Evolutionary conservation across 1,140 invertebrate genomes (phyloP).

Genomic region (Zaprionus vittiger): DNA sequence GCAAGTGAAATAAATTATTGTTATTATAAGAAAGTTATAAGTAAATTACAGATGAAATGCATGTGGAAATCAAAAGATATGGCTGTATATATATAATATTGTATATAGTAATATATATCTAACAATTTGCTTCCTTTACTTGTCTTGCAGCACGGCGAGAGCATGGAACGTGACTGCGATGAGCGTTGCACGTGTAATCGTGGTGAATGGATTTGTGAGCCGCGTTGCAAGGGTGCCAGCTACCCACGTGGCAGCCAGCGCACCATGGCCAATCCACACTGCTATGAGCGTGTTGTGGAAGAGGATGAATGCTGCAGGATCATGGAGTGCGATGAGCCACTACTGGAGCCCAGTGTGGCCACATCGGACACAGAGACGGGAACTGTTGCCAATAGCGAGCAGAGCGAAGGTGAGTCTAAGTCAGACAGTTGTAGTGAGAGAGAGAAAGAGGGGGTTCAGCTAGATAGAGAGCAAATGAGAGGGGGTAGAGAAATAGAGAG

Average conservation of each 20-base stretch:
- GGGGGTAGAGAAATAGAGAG: not conserved
- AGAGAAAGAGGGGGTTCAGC: not conserved
- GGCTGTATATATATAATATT: not conserved
- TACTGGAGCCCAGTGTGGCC: conserved; percentile 59
- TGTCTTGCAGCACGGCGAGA: conserved; percentile 86
- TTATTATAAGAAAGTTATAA: not conserved
- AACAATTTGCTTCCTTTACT: not conserved
- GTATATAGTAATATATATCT: not conserved
- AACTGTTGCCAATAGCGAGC: conserved; percentile 15
- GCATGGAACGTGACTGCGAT: conserved; percentile 88
- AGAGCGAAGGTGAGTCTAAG: conserved; percentile 61
- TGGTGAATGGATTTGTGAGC: conserved; percentile 88
- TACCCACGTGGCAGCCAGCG: conserved; percentile 87
- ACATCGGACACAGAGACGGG: conserved; percentile 32
- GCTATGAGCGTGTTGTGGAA: conserved; percentile 88
- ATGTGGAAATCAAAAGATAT: not conserved
- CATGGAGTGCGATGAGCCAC: conserved; percentile 85
- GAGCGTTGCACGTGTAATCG: conserved; percentile 89
- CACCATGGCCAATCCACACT: conserved; percentile 88
- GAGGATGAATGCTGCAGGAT: conserved; percentile 92
- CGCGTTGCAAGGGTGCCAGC: conserved; percentile 87
- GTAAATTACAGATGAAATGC: not conserved
- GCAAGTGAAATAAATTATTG: not conserved
- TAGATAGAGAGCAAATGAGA: not conserved
- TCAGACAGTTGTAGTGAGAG: not conserved